Evolutionary conservation across 2,797 vertebrate genomes (phyloP).

Genomic region (Enteromius viviparus): DNA sequence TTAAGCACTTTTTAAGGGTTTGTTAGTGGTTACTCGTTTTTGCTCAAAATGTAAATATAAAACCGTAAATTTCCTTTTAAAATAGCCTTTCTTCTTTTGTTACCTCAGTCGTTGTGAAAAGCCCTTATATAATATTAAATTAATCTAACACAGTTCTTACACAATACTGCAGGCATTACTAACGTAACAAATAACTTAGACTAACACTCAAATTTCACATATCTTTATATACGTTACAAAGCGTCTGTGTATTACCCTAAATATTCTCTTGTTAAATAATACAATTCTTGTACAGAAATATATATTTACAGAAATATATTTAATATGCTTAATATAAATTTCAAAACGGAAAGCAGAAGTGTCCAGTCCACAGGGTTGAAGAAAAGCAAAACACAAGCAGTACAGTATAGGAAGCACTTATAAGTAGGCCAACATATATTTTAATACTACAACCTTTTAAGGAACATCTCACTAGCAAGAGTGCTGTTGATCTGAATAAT

Average conservation of each 20-base stretch:
- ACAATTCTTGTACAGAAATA: constrained; percentile 29
- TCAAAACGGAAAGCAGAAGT: constrained; percentile 30
- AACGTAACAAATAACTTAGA: neutral
- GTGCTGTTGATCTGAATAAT: neutral
- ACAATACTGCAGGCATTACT: constrained; percentile 20
- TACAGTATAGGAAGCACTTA: constrained; percentile 23
- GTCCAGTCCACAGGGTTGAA: constrained; percentile 9
- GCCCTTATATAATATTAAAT: constrained; percentile 42
- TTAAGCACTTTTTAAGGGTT: neutral
- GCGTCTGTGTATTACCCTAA: neutral
- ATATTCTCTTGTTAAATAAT: constrained; percentile 7
- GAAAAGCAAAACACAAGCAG: constrained; percentile 7
- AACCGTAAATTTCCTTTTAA: neutral
- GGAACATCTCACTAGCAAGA: constrained; percentile 1
- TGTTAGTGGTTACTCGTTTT: neutral
- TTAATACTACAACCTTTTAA: constrained; percentile 68
- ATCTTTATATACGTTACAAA: constrained; percentile 35
- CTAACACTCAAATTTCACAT: neutral
- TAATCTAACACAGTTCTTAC: neutral
- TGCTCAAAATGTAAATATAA: constrained; percentile 21
- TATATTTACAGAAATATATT: constrained; percentile 16
- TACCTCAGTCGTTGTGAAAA: constrained; percentile 33
- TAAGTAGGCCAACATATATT: constrained; percentile 15
- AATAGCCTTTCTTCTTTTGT: neutral
- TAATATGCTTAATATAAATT: neutral